A percentile compares a stretch with the other conserved stretches of the same genome.
Conservation (phyloP, 2,113 vertebrate species). For the Mormyrus iriodes region DNA sequence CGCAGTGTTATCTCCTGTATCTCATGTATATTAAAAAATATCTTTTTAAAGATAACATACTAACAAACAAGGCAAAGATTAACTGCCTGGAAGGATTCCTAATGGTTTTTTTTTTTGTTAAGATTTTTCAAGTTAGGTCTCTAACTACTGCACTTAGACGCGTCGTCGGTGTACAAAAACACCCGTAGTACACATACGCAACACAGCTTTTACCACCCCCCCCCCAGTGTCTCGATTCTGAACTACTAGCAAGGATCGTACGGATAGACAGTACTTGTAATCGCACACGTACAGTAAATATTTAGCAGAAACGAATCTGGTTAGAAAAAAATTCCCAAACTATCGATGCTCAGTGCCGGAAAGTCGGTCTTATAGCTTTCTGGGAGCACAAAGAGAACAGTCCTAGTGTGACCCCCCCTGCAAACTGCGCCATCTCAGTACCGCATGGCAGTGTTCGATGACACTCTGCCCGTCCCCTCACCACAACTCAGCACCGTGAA, state of each 20-base stretch:
- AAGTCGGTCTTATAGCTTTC: background rate
- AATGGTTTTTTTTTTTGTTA: background rate
- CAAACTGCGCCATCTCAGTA: background rate
- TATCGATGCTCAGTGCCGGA: background rate
- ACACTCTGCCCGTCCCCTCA: background rate
- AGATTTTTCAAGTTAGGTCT: background rate
- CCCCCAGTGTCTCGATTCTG: background rate
- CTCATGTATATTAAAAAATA: slow-evolving; percentile 16
- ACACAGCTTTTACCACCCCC: background rate
- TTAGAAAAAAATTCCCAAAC: background rate
- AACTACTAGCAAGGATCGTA: background rate
- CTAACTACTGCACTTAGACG: background rate
- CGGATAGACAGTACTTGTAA: background rate
- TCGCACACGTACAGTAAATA: background rate
- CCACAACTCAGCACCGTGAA: background rate
- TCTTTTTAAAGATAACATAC: slow-evolving; percentile 7
- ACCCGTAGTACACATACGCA: background rate
- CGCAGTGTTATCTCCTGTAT: background rate
- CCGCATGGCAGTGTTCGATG: background rate
- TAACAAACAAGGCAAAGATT: background rate
- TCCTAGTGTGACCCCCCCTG: background rate
- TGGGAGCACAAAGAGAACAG: background rate
- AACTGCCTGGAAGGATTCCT: background rate
- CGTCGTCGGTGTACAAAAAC: background rate
- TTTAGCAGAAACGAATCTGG: background rate